phyloP scores from a whole-genome alignment of 2,113 vertebrate species.

The Osmerus eperlanus region DNA sequence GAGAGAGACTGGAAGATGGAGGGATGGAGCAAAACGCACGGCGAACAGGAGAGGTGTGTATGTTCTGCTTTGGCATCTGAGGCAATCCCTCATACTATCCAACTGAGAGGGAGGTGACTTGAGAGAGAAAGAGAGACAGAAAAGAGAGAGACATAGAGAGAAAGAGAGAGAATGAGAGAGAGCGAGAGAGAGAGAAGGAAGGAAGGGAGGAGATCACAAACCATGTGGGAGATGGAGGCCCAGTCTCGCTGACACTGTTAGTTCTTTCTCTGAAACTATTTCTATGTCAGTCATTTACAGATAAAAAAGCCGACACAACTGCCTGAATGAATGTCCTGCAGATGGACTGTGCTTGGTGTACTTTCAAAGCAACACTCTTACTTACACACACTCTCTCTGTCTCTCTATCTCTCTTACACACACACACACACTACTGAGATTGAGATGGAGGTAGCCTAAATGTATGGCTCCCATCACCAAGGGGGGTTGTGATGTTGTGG shows the following conservation, averaged over 20 bases:
- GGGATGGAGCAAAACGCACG: too few species aligned
- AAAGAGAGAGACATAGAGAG: not conserved
- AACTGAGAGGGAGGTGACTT: slow-evolving; percentile 15
- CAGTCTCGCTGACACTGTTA: not conserved
- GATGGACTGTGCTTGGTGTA: too few species aligned
- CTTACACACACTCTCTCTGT: not conserved
- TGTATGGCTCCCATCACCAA: too few species aligned
- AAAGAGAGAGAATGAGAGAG: not conserved
- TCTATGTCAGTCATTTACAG: too few species aligned
- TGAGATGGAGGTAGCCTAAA: not conserved
- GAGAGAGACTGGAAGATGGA: not conserved
- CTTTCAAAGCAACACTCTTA: not conserved
- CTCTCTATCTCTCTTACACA: not conserved
- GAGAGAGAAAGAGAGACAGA: not conserved
- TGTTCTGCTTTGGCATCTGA: not conserved
- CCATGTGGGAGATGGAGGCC: not conserved
- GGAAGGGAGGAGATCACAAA: slow-evolving; percentile 23
- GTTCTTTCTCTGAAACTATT: too few species aligned
- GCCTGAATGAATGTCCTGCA: too few species aligned
- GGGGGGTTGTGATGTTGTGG: not conserved
- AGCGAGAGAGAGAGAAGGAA: not conserved
- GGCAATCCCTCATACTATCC: slow-evolving; percentile 5
- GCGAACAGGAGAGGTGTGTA: not conserved
- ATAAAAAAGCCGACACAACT: too few species aligned
- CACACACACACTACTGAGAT: not conserved